Base-by-base conservation (phyloP, 2,888 invertebrate species). In the Coenonympha glycerion region DNA sequence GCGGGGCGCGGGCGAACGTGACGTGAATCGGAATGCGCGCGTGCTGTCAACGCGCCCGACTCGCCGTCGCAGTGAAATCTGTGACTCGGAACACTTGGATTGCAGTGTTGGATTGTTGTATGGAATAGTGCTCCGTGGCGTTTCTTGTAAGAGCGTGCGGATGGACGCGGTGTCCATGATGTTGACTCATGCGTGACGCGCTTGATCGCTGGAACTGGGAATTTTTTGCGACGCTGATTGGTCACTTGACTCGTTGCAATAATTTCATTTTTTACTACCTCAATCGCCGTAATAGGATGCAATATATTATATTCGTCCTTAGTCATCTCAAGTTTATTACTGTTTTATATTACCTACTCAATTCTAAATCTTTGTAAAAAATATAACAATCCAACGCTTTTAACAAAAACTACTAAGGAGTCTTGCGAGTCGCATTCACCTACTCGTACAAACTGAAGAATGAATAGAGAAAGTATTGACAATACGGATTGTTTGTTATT, bases 111-210 rank as follows among this genome's bases (percentile, higher is more conserved):
- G 83, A 84, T 85, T 65, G 64, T 77, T 74, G 77, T 76, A 80
- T 77, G 70, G 71, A 68, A 65, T 68, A 65, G 70, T 69, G 68
- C 69, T 68, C 69, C 62, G 69, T 66, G 64, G 65, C 69, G 69
- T 69, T 64, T 70, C 68, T 64, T 77, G 79, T 82, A 78, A 81
- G 78, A 78, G 78, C 70, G 67, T 70, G 69, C 71, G 71, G 76
- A 66, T 80, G 80, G 79, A 82, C 77, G 77, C 79, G 71, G 71
- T 78, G 82, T 78, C 77, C 82, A 82, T 79, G 76, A 76, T 79
- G 84, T 82, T 82, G 83, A 85, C 75, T 85, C 86, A 84, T 79
- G 84, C 84, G 69, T 85, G 85, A 85, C 84, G 81, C 79, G 79
- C 82, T 83, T 74, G 81, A 80, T 83, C 73, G 79, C 80, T 79